Base-by-base conservation (phyloP, 2,888 invertebrate species). In the Linnaemya tessellans region DNA sequence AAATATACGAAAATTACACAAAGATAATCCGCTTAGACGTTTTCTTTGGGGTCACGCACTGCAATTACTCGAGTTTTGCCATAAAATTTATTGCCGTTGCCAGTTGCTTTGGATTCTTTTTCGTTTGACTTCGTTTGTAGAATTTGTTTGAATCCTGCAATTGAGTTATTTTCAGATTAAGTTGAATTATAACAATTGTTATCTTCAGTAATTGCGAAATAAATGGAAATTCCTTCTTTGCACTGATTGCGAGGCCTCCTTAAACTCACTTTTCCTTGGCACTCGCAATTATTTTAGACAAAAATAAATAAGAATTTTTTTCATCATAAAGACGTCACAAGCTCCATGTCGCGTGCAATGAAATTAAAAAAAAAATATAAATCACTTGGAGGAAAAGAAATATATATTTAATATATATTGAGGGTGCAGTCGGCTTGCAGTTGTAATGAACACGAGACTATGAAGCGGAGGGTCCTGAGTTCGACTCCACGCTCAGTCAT, bases 161-260 rank as follows among this genome's bases (percentile, higher is more conserved):
- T 5, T 46, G 64, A 46, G 30, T 74, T 67, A 41, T 22, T 41
- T 43, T 74, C 38, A 41, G 49, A 49, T 71, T 80, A 51, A 43
- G 35, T 73, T 30, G 10, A 73, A 80, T 65, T 80, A 65, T 73
- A 73, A 80, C 60, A 68, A 22, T 54, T 71, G 56, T 67, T 74
- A 49, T 51, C 43, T 58, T 18, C 7, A 22, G 10, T 49, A 74
- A 71, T 74, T 67, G 67, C 68, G 74, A 62, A 73, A 41, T 80
- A 67, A 41, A 80, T 30, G 38, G 30, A 74, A 71, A 71, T 41
- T 13, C 25, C 43, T 51, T 51, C 10, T 51, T 51, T 51, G 7
- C 20, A 20, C n/a, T 46, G 46, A 46, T 46, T 46, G 20, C 20
- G 20, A 41, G 41, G 11, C 41, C 1, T 1, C 41, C 11, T 41